Evolutionary conservation across 2,797 vertebrate genomes (phyloP).

Genomic region (Micromesistius poutassou): DNA sequence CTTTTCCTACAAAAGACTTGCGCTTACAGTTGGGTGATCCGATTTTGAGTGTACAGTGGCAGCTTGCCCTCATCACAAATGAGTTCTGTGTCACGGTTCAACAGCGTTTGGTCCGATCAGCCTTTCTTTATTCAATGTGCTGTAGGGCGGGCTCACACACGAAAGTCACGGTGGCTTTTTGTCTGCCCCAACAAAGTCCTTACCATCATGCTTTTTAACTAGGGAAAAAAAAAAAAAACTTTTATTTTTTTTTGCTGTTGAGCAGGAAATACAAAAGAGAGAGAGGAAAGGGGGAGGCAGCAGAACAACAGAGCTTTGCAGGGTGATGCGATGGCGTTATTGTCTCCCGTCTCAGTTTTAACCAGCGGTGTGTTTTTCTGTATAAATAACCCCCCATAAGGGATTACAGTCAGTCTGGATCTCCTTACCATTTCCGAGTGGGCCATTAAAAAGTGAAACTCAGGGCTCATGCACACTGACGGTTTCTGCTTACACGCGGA

Average conservation of each 20-base stretch:
- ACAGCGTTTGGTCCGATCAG: not conserved
- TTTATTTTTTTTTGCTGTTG: too few species aligned
- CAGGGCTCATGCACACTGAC: not conserved
- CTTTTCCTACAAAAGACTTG: too few species aligned
- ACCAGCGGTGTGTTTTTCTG: not conserved
- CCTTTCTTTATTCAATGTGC: constrained; percentile 2
- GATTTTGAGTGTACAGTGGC: too few species aligned
- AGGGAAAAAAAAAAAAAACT: not conserved
- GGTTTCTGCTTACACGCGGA: not conserved
- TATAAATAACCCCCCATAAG: not conserved
- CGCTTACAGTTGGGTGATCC: too few species aligned
- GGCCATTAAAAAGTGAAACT: constrained; percentile 4
- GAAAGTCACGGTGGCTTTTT: constrained; percentile 38
- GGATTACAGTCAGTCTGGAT: not conserved
- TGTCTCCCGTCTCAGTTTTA: not conserved
- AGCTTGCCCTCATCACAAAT: too few species aligned
- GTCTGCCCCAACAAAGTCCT: constrained; percentile 15
- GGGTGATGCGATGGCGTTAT: not conserved
- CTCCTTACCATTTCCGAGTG: not conserved
- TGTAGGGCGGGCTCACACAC: constrained; percentile 34
- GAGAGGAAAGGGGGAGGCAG: not conserved
- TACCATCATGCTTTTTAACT: constrained; percentile 17
- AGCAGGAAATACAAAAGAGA: not conserved
- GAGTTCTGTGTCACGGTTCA: too few species aligned
- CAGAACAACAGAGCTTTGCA: not conserved